Percentiles rank a stretch among this genome's conserved stretches.
Conservation (phyloP, 2,888 invertebrate genomes). For the Atethmia centrago region DNA sequence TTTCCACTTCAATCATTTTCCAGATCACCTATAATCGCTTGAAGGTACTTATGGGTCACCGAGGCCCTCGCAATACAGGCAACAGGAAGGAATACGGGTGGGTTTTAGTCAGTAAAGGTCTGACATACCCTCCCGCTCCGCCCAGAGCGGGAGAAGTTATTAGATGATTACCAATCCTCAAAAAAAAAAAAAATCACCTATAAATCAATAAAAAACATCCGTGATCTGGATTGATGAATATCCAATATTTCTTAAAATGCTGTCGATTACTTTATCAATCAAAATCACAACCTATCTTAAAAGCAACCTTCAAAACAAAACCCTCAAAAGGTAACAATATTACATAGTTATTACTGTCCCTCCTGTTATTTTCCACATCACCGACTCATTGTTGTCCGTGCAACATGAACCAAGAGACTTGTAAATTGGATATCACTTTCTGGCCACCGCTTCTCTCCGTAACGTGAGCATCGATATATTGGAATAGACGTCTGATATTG, state of each 20-base stretch:
- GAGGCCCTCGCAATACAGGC: too few relatives aligned
- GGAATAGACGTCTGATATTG: background rate
- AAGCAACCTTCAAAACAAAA: background rate
- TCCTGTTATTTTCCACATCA: slow-evolving; percentile 33
- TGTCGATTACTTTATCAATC: too few relatives aligned
- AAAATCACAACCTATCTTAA: too few relatives aligned
- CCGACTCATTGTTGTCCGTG: slow-evolving; percentile 12
- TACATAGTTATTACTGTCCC: slow-evolving; percentile 22
- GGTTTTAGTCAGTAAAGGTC: too few relatives aligned
- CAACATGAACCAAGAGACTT: slow-evolving; percentile 40
- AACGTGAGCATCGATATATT: slow-evolving; percentile 15
- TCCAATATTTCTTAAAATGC: slow-evolving; percentile 33
- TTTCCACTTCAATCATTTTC: background rate
- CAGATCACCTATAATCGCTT: too few relatives aligned
- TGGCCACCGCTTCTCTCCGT: slow-evolving; percentile 13
- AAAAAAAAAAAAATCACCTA: too few relatives aligned
- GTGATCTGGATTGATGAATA: slow-evolving; percentile 25
- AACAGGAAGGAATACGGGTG: too few relatives aligned
- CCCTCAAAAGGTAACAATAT: slow-evolving; percentile 5
- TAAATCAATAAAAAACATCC: slow-evolving; percentile 2
- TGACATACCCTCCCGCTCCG: too few relatives aligned
- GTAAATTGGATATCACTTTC: slow-evolving; percentile 51
- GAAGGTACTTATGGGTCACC: too few relatives aligned
- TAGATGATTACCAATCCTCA: too few relatives aligned
- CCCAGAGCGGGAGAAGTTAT: too few relatives aligned